Evolutionary conservation across 1,140 invertebrate genomes (phyloP), one percentile per base, ranked within the genome.

Genomic region (Dreissena polymorpha): DNA sequence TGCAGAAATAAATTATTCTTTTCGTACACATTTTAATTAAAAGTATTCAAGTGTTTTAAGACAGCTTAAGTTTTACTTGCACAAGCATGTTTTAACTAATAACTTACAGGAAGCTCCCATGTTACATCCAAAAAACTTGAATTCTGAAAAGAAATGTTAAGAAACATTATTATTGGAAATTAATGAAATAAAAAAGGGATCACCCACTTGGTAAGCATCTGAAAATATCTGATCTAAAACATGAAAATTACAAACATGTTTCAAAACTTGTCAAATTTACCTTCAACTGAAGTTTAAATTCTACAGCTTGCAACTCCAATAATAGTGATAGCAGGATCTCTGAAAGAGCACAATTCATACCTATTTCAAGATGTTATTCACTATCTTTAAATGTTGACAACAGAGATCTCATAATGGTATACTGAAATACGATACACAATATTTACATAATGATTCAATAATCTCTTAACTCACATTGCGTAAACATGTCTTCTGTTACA

Each of bases 101-200:
- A 23, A 87, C 86, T 86, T 83, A 89, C 88, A 12, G 84, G 84
- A 57, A 89, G 67, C 51, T 86, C 86, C 88, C 88, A 89, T 0
- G 84, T 88, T 21, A 85, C 72, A 78, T 89, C 88, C 27, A 89
- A 68, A 67, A 88, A 89, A 75, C 86, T 87, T 16, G 85, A 81
- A 84, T 89, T 89, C 84, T 87, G 84, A 23, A 82, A 78, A 53
- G 16, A 49, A 49, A n/a, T 51, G 18, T 7, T 5, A 77, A 23
- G 0, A 13, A 39, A 68, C 21, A 55, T 21, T 23, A 53, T 39
- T 14, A n/a, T 55, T 7, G 18, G 23, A 23, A 12, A 14, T 14
- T 25, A 64, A 64, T 27, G 25, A 2, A 63, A 2, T 63, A 2
- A n/a, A 6, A 5, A 63, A n/a, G 18, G 18, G 18, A 27, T 10